These are phyloP conservation scores for Halocynthia roretzi DNA, from an alignment of 23 tunicate species.

Conservation along the genomic window DNA sequence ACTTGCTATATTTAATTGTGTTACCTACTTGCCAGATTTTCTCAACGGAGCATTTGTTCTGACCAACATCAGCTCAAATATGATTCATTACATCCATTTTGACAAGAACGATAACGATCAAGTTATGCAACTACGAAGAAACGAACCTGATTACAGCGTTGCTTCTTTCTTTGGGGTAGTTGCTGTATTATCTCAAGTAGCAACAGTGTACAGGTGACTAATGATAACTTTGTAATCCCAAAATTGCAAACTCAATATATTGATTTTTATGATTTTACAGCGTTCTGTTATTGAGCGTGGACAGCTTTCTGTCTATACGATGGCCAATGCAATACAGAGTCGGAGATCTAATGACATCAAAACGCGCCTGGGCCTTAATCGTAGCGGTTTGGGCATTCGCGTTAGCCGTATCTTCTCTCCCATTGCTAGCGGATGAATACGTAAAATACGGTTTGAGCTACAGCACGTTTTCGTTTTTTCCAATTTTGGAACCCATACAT, in stretches of 20 bases:
- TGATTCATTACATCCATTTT: background rate
- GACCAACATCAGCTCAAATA: slow-evolving; percentile 13
- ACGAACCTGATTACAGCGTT: slow-evolving; percentile 11
- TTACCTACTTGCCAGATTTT: background rate
- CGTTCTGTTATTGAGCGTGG: slow-evolving; percentile 62
- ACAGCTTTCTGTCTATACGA: slow-evolving; percentile 64
- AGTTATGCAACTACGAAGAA: slow-evolving; percentile 11
- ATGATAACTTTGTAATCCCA: background rate
- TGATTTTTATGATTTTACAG: slow-evolving; percentile 25
- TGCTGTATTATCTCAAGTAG: slow-evolving; percentile 46
- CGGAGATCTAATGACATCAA: slow-evolving; percentile 74
- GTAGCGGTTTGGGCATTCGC: slow-evolving; percentile 44
- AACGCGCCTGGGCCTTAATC: slow-evolving; percentile 32
- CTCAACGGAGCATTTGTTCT: slow-evolving; percentile 19
- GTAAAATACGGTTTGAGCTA: slow-evolving; percentile 39
- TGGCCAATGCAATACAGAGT: slow-evolving; percentile 87
- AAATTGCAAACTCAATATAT: background rate
- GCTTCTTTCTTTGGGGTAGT: slow-evolving; percentile 38
- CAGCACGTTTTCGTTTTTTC: slow-evolving; percentile 45
- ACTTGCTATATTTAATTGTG: too few species aligned
- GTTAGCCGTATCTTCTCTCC: slow-evolving; percentile 39
- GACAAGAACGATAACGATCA: slow-evolving; percentile 2
- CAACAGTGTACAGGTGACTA: slow-evolving; percentile 56
- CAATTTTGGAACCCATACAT: slow-evolving; percentile 38
- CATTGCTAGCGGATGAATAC: slow-evolving; percentile 32